Conservation (phyloP, 2,113 vertebrate species). For the Equus przewalskii region DNA sequence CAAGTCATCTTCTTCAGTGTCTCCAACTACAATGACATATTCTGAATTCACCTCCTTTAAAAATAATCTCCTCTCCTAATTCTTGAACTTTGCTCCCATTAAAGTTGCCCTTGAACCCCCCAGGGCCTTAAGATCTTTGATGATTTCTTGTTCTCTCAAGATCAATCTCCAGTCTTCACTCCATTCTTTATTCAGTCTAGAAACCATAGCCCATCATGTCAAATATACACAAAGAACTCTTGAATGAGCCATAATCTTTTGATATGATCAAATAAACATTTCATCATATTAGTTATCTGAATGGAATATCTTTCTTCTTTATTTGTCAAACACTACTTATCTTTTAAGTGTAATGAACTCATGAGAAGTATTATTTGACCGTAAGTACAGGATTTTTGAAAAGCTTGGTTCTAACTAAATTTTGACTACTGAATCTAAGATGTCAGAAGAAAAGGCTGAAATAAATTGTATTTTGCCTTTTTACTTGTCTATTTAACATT, state of each 20-base stretch:
- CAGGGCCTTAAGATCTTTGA: neutral
- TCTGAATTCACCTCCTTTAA: neutral
- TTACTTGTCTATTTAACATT: neutral
- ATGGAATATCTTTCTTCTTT: neutral
- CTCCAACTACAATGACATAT: neutral
- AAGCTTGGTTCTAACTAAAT: slow-evolving; percentile 19
- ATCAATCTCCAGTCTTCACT: neutral
- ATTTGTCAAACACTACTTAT: neutral
- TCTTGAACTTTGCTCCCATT: neutral
- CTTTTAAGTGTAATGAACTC: neutral
- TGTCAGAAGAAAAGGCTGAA: neutral
- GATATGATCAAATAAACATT: neutral
- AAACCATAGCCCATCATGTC: neutral
- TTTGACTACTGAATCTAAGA: neutral
- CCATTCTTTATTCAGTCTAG: neutral
- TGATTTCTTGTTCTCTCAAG: neutral
- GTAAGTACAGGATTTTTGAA: neutral
- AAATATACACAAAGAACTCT: neutral
- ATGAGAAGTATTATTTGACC: neutral
- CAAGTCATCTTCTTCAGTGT: neutral
- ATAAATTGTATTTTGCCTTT: neutral
- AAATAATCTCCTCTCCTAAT: neutral
- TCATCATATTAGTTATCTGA: neutral
- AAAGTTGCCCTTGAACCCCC: neutral
- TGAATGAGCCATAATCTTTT: neutral